Percentiles rank a stretch among this genome's conserved stretches.
These are phyloP conservation scores for Luperina nickerlii DNA, from an alignment of 2,888 invertebrate species.

Conservation along the genomic window DNA sequence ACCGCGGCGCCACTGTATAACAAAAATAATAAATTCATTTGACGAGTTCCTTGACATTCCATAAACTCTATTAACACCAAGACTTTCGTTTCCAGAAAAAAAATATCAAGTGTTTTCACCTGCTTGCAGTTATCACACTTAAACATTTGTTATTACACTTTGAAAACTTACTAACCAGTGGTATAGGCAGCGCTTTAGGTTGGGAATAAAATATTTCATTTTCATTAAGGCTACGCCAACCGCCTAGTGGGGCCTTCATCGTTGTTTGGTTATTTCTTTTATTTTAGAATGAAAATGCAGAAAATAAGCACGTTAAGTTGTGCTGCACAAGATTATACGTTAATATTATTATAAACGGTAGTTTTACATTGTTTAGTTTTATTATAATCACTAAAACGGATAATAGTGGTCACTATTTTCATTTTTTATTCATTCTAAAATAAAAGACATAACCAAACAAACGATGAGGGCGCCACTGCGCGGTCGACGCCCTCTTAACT, in stretches of 20 bases:
- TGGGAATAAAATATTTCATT: constrained; percentile 36
- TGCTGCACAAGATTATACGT: no score
- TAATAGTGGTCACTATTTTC: no score
- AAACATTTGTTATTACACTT: constrained; percentile 23
- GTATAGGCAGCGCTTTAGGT: constrained; percentile 28
- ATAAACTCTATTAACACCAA: constrained; percentile 57
- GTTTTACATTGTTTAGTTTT: no score
- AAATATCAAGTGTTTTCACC: constrained; percentile 33
- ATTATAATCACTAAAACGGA: no score
- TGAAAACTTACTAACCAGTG: constrained; percentile 24
- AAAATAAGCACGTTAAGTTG: no score
- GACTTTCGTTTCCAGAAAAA: constrained; percentile 39
- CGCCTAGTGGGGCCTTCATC: no score
- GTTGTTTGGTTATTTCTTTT: no score
- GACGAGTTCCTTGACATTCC: constrained; percentile 22
- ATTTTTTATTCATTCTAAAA: no score
- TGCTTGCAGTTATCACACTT: constrained; percentile 36
- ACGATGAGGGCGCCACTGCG: no score
- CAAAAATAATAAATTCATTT: constrained; percentile 28
- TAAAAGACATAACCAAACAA: no score
- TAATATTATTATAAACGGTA: no score
- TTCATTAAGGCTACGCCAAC: background rate
- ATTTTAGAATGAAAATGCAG: no score
- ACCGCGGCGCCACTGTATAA: background rate
- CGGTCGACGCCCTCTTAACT: background rate